Evolutionary conservation across 2,888 invertebrate genomes (phyloP), one percentile per base, ranked within the genome.

Genomic region (Drosophila algonquin): DNA sequence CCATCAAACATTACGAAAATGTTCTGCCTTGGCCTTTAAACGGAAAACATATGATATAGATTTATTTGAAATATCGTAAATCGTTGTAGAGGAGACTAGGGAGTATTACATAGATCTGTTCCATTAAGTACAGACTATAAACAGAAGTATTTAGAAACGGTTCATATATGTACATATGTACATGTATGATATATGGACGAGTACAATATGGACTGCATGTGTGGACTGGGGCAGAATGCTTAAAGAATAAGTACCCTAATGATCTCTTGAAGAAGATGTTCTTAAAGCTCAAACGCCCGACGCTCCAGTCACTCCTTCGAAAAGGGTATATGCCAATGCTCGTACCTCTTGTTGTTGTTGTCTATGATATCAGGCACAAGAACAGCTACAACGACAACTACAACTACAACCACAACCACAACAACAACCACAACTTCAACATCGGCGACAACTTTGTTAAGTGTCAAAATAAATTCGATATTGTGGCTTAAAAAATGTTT

Each of bases 391-490:
- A 44, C 69, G 53, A 32, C 64, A 8, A 21, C 57, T 44, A 53
- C 73, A 30, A 72, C 74, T 46, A 51, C 30, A 75, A 48, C 69
- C 58, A 30, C 73, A 70, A 46, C 70, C 63, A 47, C 70, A 21
- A 21, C 21, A 21, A 30, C 73, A 70, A 46, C 70, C 63, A 50
- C 70, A 56, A 62, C 82, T 54, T 30, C 78, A 57, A 80, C 83
- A 88, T 77, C 73, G 84, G 80, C 84, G 74, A 84, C 89, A 85
- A 85, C 89, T 86, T 86, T 89, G 89, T 86, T 75, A 86, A 89
- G 89, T 86, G 86, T 86, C 86, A 89, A 86, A 86, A 86, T 86
- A 86, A 86, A 86, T 89, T 86, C 89, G 89, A 86, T 86, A 86
- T 86, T 86, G 87, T 89, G 79, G 85, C 87, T 86, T 85, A 83